Evolutionary conservation across 2,113 vertebrate species (phyloP), one percentile per base, ranked within the genome.

Genomic region (Mesitornis unicolor): DNA sequence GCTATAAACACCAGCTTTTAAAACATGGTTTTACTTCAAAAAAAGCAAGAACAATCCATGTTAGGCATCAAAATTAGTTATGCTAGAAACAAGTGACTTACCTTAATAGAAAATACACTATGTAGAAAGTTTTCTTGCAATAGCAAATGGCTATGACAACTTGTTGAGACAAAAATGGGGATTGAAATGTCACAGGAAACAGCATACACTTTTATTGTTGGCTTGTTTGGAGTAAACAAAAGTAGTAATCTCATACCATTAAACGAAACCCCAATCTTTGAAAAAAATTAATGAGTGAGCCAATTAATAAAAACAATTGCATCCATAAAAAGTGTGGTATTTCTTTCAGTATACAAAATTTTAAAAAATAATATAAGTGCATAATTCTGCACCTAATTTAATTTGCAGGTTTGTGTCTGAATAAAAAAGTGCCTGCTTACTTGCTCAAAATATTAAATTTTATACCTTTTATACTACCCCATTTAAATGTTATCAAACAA

Each of bases 401-500:
- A 67, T 81, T 25, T 60, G 67, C 4, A 76, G 43, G 16, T 73
- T 31, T 89, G 16, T 60, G 12, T 29, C 10, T 47, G 17, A 65
- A n/a, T 42, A 71, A 77, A 26, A 80, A 74, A 16, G n/a, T 56
- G 87, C 61, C 67, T 53, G 19, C 19, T 68, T 68, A 35, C 14
- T 70, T 67, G 54, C 45, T 51, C 18, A 71, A 78, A 87, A 56
- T 16, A 15, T 26, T 84, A 60, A 75, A 73, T 47, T 57, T 63
- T 31, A 12, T 43, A 57, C 25, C 16, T 84, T 42, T 16, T 64
- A 31, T 26, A 18, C 19, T 13, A 71, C 40, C 7, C 77, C 9
- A 24, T 14, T 92, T 80, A 95, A 88, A 86, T 40, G 71, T 79
- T 85, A 43, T 45, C 17, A 95, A 26, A 64, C 73, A 96, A 91